Evolutionary conservation across 2,797 vertebrate species (phyloP).

Genomic region (Coregonus ussuriensis): DNA sequence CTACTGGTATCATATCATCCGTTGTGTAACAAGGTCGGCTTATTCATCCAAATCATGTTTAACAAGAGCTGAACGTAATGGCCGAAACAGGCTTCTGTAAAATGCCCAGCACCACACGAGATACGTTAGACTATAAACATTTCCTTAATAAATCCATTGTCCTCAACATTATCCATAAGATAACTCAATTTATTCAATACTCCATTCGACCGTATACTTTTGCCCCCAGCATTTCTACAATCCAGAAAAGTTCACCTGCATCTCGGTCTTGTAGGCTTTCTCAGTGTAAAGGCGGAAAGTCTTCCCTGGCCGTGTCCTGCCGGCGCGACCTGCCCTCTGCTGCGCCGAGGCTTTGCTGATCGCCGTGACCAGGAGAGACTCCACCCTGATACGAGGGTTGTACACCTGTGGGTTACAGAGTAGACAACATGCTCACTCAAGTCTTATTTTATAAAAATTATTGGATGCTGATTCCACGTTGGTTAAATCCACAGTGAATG

Average conservation of each 20-base stretch:
- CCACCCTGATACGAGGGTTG: conserved; percentile 94
- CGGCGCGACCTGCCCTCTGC: conserved; percentile 94
- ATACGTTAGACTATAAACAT: too few relatives aligned
- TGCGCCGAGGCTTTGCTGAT: conserved; percentile 98
- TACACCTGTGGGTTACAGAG: conserved; percentile 80
- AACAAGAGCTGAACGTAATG: too few relatives aligned
- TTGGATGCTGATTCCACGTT: conserved; percentile 42
- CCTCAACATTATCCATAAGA: conserved; percentile 45
- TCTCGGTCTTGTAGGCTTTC: conserved; percentile 99
- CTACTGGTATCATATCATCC: conserved; percentile 58
- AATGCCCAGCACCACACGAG: too few relatives aligned
- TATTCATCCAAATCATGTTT: too few relatives aligned
- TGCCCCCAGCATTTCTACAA: conserved; percentile 23
- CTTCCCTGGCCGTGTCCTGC: conserved; percentile 93
- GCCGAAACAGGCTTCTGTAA: too few relatives aligned
- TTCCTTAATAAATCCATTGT: too few relatives aligned
- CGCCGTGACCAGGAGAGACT: conserved; percentile 93
- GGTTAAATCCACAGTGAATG: too few relatives aligned
- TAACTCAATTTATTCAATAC: background rate
- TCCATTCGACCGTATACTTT: background rate
- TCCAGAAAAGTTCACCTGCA: conserved; percentile 83
- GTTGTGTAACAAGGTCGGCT: conserved; percentile 22
- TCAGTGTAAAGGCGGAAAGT: conserved; percentile 96
- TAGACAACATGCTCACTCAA: background rate
- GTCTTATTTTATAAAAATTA: background rate